Evolutionary conservation across 2,113 vertebrate genomes (phyloP).

Genomic region (Poeciliopsis occidentalis): DNA sequence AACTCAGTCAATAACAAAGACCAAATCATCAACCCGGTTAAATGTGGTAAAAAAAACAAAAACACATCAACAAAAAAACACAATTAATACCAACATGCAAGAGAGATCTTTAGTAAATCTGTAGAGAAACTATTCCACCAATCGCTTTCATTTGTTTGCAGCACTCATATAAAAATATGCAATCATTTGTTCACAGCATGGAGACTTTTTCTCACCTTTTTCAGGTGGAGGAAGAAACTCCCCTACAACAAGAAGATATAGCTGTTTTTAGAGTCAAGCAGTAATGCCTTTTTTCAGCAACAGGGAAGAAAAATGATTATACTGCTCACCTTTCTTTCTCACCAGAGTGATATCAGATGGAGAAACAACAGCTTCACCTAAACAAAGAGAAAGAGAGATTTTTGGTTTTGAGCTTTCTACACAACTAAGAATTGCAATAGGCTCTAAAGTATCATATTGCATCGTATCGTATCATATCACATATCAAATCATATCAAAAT

Average conservation of each 20-base stretch:
- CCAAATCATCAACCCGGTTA: neutral
- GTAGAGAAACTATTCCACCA: neutral
- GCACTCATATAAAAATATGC: neutral
- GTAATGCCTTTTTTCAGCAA: neutral
- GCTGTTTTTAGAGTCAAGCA: neutral
- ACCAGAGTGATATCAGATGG: conserved; percentile 60
- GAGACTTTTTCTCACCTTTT: conserved; percentile 71
- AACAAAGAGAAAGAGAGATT: conserved; percentile 16
- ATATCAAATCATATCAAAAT: neutral
- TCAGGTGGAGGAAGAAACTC: conserved; percentile 77
- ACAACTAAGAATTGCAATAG: neutral
- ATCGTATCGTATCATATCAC: too few species aligned
- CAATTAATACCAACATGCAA: conserved; percentile 34
- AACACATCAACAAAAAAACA: neutral
- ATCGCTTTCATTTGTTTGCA: conserved; percentile 19
- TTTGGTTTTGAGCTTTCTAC: too few species aligned
- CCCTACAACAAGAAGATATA: conserved; percentile 45
- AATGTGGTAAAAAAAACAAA: conserved; percentile 3
- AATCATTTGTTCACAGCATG: neutral
- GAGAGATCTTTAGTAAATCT: neutral
- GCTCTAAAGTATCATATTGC: too few species aligned
- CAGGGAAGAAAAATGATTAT: neutral
- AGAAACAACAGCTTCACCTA: conserved; percentile 54
- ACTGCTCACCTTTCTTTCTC: conserved; percentile 72
- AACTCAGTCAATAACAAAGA: neutral